These are phyloP conservation scores for Apteryx owenii DNA, from an alignment of 2,113 vertebrate genomes.

Conservation along the genomic window DNA sequence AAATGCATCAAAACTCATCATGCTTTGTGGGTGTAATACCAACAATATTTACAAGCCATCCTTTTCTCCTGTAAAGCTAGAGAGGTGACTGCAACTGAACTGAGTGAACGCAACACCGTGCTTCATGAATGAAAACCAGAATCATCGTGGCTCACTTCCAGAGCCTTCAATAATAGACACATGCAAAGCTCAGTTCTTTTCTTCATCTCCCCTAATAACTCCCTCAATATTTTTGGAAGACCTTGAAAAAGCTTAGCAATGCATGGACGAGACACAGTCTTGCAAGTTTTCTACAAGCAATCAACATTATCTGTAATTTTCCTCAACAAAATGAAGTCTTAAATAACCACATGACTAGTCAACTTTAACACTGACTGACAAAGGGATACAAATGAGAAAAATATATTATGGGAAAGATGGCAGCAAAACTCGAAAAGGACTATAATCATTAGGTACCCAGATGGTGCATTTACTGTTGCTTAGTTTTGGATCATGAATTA, in stretches of 20 bases:
- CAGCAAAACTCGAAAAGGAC: not conserved
- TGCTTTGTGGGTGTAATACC: not conserved
- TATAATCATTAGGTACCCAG: conserved; percentile 1
- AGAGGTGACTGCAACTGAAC: not conserved
- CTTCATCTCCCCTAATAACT: not conserved
- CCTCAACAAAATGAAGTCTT: not conserved
- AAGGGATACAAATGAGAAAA: not conserved
- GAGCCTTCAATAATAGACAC: not conserved
- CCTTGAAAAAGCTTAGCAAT: not conserved
- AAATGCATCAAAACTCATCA: not conserved
- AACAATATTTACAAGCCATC: not conserved
- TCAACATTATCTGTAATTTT: not conserved
- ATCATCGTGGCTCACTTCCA: not conserved
- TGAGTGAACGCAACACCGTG: not conserved
- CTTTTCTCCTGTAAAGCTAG: not conserved
- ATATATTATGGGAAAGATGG: not conserved
- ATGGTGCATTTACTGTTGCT: conserved; percentile 1
- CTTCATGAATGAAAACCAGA: not conserved
- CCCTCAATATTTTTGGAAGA: not conserved
- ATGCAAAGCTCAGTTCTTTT: not conserved
- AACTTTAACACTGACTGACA: not conserved
- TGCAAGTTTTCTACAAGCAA: not conserved
- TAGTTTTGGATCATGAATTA: not conserved
- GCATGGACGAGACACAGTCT: not conserved
- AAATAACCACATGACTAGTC: not conserved